These are phyloP conservation scores for Globicephala melas DNA, from an alignment of 2,113 vertebrate genomes.

Conservation along the genomic window DNA sequence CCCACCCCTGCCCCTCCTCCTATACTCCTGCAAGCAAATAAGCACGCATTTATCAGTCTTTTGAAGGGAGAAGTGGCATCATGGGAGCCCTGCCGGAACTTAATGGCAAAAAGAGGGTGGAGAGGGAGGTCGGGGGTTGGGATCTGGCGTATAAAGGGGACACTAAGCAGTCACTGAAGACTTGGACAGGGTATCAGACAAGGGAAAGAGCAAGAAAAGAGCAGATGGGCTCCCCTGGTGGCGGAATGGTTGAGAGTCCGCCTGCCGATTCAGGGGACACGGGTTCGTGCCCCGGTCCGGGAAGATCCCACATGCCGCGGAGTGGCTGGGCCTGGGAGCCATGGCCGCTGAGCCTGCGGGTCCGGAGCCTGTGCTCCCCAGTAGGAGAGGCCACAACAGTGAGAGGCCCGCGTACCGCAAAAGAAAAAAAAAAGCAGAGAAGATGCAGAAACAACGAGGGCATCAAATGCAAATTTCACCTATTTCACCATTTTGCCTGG, in stretches of 20 bases:
- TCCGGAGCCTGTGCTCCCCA: no score
- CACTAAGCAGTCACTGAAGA: background rate
- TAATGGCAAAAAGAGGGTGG: background rate
- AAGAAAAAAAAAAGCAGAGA: background rate
- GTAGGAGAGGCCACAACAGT: no score
- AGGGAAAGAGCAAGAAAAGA: background rate
- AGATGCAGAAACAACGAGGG: background rate
- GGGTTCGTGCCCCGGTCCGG: no score
- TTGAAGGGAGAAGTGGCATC: background rate
- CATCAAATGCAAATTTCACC: background rate
- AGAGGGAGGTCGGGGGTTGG: background rate
- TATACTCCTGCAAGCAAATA: background rate
- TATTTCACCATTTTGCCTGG: background rate
- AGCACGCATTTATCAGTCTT: background rate
- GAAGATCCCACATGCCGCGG: no score
- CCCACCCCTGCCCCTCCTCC: no score
- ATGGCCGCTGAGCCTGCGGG: no score
- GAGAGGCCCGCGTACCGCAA: no score
- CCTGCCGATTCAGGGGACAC: no score
- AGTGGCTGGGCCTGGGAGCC: no score
- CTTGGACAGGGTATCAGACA: background rate
- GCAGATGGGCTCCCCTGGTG: background rate
- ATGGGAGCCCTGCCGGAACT: background rate
- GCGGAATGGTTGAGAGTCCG: no score
- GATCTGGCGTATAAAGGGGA: background rate